Conservation (phyloP, 2,113 vertebrate genomes). For the Xenopus borealis region DNA sequence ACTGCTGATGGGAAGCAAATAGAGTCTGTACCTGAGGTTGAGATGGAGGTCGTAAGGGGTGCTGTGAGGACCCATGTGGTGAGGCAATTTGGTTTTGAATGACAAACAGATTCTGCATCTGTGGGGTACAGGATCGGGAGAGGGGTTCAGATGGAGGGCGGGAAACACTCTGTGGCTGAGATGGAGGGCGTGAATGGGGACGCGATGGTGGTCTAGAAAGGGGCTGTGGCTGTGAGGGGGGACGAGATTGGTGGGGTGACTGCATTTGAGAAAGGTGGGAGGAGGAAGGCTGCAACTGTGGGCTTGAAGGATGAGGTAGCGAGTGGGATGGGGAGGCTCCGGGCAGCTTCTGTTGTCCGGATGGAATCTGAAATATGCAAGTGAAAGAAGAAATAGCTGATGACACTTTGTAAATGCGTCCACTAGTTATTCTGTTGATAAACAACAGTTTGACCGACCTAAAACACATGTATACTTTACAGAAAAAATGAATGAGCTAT, state of each 20-base stretch:
- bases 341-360: slow-evolving; percentile 77
- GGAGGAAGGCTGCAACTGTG: slow-evolving; percentile 71
- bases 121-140: slow-evolving; percentile 73
- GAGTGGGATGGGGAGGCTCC: slow-evolving; percentile 70
- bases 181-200: slow-evolving; percentile 56
- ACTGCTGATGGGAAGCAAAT: slow-evolving; percentile 48
- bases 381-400: slow-evolving; percentile 29
- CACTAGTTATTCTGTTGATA: too few species aligned
- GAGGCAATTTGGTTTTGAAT: slow-evolving; percentile 78
- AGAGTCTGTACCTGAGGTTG: slow-evolving; percentile 62
- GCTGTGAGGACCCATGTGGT: slow-evolving; percentile 55
- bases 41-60: slow-evolving; percentile 53
- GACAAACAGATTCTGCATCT: slow-evolving; percentile 68
- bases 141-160: slow-evolving; percentile 64
- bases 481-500: too few species aligned
- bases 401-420: neutral
- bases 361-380: slow-evolving; percentile 68
- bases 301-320: slow-evolving; percentile 71
- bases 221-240: slow-evolving; percentile 72
- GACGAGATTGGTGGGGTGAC: slow-evolving; percentile 68
- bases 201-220: slow-evolving; percentile 63
- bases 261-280: slow-evolving; percentile 65
- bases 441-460: too few species aligned
- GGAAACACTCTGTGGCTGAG: slow-evolving; percentile 58
- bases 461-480: too few species aligned